A percentile compares a stretch with the other conserved stretches of the same genome.
phyloP scores from a whole-genome alignment of 2,113 vertebrate genomes.

The Phalacrocorax carbo region DNA sequence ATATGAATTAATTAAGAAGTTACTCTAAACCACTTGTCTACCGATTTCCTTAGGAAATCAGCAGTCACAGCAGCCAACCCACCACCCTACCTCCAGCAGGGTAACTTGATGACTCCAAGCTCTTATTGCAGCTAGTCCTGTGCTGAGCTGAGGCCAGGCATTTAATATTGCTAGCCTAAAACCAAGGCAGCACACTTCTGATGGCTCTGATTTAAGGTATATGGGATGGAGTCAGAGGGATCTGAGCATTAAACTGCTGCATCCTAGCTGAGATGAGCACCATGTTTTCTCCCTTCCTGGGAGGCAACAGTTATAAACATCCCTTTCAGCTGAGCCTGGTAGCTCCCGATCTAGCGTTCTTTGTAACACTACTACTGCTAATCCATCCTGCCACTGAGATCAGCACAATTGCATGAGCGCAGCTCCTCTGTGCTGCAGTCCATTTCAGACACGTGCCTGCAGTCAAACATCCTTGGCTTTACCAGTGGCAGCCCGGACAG shows the following conservation, averaged over 20 bases:
- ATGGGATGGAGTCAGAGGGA: not conserved
- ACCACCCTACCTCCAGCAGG: not conserved
- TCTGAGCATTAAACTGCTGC: not conserved
- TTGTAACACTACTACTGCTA: not conserved
- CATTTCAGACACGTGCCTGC: not conserved
- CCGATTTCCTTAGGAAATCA: not conserved
- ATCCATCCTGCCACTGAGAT: not conserved
- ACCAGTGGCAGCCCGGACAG: not conserved
- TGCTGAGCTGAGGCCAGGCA: not conserved
- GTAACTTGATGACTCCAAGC: not conserved
- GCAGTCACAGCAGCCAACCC: not conserved
- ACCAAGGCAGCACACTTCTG: not conserved
- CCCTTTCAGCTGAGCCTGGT: not conserved
- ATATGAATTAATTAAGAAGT: not conserved
- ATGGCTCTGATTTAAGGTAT: not conserved
- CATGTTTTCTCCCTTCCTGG: not conserved
- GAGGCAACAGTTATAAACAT: not conserved
- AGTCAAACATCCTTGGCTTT: not conserved
- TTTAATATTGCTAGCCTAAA: not conserved
- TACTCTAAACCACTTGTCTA: not conserved
- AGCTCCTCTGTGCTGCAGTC: not conserved
- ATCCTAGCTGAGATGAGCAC: not conserved
- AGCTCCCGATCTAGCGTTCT: not conserved
- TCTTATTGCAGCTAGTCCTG: not conserved
- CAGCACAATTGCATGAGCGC: fast-evolving